Evolutionary conservation across 2,888 invertebrate species (phyloP).

Genomic region (Geotrupes spiniger): DNA sequence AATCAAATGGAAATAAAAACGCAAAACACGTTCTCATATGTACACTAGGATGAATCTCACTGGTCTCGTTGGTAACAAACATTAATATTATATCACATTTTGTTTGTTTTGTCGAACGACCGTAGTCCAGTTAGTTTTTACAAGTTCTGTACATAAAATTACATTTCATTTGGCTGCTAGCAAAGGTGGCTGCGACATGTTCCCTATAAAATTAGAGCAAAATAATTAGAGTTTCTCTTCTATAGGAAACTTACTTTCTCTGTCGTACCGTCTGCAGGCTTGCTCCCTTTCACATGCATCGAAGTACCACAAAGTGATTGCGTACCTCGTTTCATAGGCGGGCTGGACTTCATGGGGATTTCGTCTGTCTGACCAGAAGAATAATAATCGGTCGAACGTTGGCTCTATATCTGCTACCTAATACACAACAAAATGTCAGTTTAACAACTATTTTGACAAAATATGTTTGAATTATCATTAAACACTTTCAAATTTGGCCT

Average conservation of each 20-base stretch:
- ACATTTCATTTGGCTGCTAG: conserved; percentile 12
- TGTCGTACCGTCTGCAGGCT: conserved; percentile 59
- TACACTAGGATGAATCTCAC: conserved; percentile 17
- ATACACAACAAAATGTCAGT: conserved; percentile 21
- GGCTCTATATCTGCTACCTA: conserved; percentile 85
- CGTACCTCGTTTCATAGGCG: conserved; percentile 82
- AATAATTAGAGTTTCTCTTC: neutral
- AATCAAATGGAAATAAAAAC: conserved; percentile 5
- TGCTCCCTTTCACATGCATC: conserved; percentile 79
- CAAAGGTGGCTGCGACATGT: conserved; percentile 4
- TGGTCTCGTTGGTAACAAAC: conserved; percentile 12
- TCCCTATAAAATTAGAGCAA: conserved; percentile 16
- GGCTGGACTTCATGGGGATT: conserved; percentile 98
- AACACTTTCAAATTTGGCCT: neutral
- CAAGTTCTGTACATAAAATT: conserved; percentile 6
- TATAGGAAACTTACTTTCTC: conserved; percentile 50
- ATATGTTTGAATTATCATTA: neutral
- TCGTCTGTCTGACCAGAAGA: conserved; percentile 96
- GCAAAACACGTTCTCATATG: conserved; percentile 13
- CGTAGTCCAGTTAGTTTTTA: conserved; percentile 13
- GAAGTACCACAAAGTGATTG: conserved; percentile 91
- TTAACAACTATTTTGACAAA: neutral
- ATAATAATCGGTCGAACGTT: conserved; percentile 86
- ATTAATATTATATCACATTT: conserved; percentile 16
- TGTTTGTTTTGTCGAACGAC: conserved; percentile 9